Evolutionary conservation across 1,140 invertebrate genomes (phyloP).

Genomic region (Drosophila sproati): DNA sequence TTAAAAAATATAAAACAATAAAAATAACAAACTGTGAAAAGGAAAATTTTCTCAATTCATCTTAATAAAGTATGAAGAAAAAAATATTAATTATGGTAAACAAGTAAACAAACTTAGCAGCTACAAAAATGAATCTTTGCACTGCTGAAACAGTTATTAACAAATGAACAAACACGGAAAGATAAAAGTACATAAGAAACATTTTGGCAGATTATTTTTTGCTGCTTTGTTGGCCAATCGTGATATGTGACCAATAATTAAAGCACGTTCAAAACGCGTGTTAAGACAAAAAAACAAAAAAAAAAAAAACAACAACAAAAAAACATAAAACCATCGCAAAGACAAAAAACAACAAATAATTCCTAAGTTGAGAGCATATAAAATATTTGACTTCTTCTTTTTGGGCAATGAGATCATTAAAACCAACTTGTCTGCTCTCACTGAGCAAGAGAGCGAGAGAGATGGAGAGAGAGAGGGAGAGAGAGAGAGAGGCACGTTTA

Average conservation of each 20-base stretch:
- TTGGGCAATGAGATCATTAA: slow-evolving; percentile 69
- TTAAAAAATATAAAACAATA: slow-evolving; percentile 5
- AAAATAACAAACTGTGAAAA: neutral
- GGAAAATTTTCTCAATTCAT: neutral
- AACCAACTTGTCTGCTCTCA: slow-evolving; percentile 20
- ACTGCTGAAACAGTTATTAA: slow-evolving; percentile 1
- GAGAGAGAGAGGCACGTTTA: slow-evolving; percentile 31
- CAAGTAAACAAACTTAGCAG: neutral
- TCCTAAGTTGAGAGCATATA: slow-evolving; percentile 46
- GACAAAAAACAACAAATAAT: slow-evolving; percentile 53
- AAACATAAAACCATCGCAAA: slow-evolving; percentile 32
- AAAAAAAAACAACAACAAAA: slow-evolving; percentile 47
- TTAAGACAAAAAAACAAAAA: slow-evolving; percentile 37
- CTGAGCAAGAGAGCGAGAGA: neutral
- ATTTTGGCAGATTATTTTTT: slow-evolving; percentile 5
- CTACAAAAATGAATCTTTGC: neutral
- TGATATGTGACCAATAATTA: slow-evolving; percentile 31
- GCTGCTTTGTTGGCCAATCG: slow-evolving; percentile 55
- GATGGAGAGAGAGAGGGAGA: slow-evolving; percentile 1
- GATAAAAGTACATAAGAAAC: neutral
- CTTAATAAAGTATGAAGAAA: no score
- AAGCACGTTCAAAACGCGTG: slow-evolving; percentile 70
- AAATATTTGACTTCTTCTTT: slow-evolving; percentile 54
- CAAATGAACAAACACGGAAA: neutral
- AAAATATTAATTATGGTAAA: neutral